phyloP scores from a whole-genome alignment of 2,797 vertebrate species.

The Steatocranus sp. region DNA sequence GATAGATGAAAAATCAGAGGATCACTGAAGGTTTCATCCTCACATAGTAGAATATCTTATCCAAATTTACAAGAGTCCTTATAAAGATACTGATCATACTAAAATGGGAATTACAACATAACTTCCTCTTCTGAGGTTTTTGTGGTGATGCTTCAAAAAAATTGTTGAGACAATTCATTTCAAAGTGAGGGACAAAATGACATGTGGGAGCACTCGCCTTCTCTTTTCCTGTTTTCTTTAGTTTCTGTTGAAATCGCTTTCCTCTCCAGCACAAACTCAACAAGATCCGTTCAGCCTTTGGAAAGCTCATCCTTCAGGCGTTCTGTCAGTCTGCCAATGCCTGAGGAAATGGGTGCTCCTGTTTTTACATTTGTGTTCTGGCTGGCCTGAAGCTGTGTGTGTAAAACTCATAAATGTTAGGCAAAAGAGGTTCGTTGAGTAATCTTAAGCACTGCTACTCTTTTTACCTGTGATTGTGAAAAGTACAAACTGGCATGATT shows the following conservation, averaged over 20 bases:
- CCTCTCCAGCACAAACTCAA: not conserved
- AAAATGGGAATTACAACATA: not conserved
- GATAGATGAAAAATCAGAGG: not conserved
- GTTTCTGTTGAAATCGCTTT: not conserved
- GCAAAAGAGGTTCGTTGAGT: not conserved
- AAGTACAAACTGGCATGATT: not conserved
- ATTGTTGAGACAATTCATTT: not conserved
- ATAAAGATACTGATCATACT: not conserved
- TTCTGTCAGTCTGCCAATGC: constrained; percentile 35
- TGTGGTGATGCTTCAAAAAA: not conserved
- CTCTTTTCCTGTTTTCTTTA: not conserved
- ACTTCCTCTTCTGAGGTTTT: not conserved
- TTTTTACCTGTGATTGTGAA: not conserved
- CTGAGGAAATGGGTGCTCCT: constrained; percentile 67
- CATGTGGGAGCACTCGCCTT: not conserved
- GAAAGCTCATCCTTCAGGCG: constrained; percentile 21
- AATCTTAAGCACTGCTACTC: not conserved
- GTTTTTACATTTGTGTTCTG: constrained; percentile 28
- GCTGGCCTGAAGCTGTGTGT: constrained; percentile 1
- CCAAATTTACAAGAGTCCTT: not conserved
- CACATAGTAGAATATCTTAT: not conserved
- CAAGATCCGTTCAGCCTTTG: not conserved
- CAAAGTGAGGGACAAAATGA: not conserved
- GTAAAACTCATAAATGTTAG: not conserved
- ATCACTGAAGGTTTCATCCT: not conserved